A percentile compares a stretch with the other conserved stretches of the same genome.
These are phyloP conservation scores for Drosophila lacertosa DNA, from an alignment of 1,140 invertebrate species.

Conservation along the genomic window DNA sequence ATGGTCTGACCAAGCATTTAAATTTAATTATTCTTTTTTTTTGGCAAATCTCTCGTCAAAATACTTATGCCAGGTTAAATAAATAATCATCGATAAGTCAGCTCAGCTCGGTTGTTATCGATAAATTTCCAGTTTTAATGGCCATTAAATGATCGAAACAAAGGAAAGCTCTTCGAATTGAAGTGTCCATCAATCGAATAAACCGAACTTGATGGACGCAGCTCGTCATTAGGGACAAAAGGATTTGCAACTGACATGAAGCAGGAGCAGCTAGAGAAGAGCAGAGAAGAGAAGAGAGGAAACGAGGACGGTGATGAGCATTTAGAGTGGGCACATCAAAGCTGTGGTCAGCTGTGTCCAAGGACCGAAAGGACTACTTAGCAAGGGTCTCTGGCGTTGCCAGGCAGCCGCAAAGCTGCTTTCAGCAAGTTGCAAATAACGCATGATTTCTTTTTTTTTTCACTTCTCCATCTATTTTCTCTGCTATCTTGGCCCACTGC, in stretches of 20 bases:
- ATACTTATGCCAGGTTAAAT: too few relatives aligned
- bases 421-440: conserved; percentile 37
- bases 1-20: too few relatives aligned
- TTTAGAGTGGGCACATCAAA: conserved; percentile 24
- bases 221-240: conserved; percentile 11
- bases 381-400: conserved; percentile 20
- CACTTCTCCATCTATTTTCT: too few relatives aligned
- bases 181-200: conserved; percentile 23
- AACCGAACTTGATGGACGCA: conserved; percentile 15
- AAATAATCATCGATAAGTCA: not conserved
- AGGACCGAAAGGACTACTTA: conserved; percentile 42
- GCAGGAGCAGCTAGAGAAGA: too few relatives aligned
- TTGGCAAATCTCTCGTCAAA: too few relatives aligned
- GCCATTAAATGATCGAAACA: conserved; percentile 8
- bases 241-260: conserved; percentile 3
- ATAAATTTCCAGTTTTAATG: not conserved
- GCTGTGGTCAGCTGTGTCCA: conserved; percentile 37
- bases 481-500: conserved; percentile 1
- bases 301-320: not conserved
- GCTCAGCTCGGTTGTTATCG: not conserved
- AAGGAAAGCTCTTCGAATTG: conserved; percentile 1
- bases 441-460: conserved; percentile 27
- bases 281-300: too few relatives aligned
- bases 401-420: conserved; percentile 45
- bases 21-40: too few relatives aligned